Evolutionary conservation across 2,888 invertebrate genomes (phyloP).

Genomic region (Ceraclea dissimilis): DNA sequence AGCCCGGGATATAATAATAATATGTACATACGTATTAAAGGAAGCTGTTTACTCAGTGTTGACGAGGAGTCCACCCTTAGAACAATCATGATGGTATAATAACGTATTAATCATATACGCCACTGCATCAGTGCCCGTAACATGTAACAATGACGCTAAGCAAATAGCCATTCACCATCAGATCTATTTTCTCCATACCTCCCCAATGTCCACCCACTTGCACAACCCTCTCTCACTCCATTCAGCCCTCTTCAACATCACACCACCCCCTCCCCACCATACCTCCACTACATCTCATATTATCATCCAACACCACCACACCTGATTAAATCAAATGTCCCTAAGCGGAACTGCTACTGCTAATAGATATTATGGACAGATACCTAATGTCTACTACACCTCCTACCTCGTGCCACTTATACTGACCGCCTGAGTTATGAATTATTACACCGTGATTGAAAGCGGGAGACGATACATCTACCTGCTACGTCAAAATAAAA

Average conservation of each 20-base stretch:
- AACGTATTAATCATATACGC: background rate
- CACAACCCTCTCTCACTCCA: background rate
- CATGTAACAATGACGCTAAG: conserved; percentile 18
- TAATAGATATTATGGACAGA: background rate
- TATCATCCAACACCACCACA: conserved; percentile 7
- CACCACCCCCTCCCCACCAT: background rate
- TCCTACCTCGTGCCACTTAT: too few relatives aligned
- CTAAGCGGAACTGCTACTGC: conserved; percentile 6
- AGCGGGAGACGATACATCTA: too few relatives aligned
- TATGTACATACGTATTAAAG: too few relatives aligned
- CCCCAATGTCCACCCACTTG: conserved; percentile 3
- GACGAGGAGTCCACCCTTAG: background rate
- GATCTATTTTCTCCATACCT: background rate
- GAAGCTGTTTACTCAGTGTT: too few relatives aligned
- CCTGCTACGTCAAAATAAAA: too few relatives aligned
- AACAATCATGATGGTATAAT: background rate
- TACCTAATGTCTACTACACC: background rate
- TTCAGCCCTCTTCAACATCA: conserved; percentile 7
- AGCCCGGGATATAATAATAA: too few relatives aligned
- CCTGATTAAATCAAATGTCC: conserved; percentile 21
- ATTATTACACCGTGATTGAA: too few relatives aligned
- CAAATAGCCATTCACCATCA: conserved; percentile 16
- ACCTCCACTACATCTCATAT: too few relatives aligned
- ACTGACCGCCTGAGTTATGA: too few relatives aligned
- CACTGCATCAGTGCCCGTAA: conserved; percentile 5